Evolutionary conservation across 2,113 vertebrate genomes (phyloP).

Genomic region (Tupaia chinensis): DNA sequence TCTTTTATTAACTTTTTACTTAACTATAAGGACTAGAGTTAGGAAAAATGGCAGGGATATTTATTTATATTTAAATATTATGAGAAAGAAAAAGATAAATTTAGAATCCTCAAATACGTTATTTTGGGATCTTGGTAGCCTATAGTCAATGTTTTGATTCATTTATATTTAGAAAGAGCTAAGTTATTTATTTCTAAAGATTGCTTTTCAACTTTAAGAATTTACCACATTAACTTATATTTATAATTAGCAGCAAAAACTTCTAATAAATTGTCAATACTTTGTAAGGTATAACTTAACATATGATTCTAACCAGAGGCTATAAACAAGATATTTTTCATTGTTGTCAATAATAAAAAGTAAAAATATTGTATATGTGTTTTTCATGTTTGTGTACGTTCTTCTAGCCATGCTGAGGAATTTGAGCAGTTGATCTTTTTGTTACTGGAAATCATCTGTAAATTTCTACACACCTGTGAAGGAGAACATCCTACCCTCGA

Average conservation of each 20-base stretch:
- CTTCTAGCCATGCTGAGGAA: slow-evolving; percentile 22
- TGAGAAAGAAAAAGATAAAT: not conserved
- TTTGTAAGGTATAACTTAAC: slow-evolving; percentile 50
- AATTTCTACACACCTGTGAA: slow-evolving; percentile 29
- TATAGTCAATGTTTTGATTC: not conserved
- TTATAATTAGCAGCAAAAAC: slow-evolving; percentile 19
- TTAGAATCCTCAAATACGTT: slow-evolving; percentile 6
- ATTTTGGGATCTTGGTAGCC: not conserved
- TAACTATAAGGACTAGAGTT: not conserved
- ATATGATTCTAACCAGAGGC: not conserved
- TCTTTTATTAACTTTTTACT: not conserved
- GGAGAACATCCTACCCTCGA: not conserved
- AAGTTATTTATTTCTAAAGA: slow-evolving; percentile 14
- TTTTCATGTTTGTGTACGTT: slow-evolving; percentile 16
- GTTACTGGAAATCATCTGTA: slow-evolving; percentile 49
- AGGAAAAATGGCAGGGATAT: not conserved
- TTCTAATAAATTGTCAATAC: slow-evolving; percentile 6
- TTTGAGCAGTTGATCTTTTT: slow-evolving; percentile 32
- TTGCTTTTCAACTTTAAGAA: slow-evolving; percentile 43
- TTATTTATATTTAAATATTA: slow-evolving; percentile 17
- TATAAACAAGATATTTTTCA: slow-evolving; percentile 48
- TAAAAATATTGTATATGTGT: not conserved
- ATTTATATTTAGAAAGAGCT: slow-evolving; percentile 49
- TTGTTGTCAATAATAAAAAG: not conserved
- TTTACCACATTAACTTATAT: not conserved